These are phyloP conservation scores for Anoplopoma fimbria DNA, from an alignment of 2,113 vertebrate genomes.

Conservation along the genomic window DNA sequence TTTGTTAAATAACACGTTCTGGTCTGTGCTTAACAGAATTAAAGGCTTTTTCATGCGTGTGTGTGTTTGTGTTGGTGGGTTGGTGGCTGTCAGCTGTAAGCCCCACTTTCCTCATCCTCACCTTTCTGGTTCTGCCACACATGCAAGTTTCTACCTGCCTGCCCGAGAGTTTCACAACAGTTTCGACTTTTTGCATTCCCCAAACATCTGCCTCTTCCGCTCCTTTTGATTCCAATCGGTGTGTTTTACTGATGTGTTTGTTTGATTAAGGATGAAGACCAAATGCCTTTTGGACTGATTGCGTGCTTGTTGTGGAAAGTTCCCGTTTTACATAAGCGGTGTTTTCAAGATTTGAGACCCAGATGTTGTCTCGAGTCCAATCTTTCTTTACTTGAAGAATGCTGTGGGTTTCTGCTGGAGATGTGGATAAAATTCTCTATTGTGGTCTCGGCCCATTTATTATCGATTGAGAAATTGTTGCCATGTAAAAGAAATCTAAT, in stretches of 20 bases:
- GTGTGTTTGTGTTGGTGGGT: not conserved
- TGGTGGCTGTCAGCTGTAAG: slow-evolving; percentile 34
- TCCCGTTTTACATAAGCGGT: not conserved
- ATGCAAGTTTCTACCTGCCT: slow-evolving; percentile 79
- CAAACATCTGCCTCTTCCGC: slow-evolving; percentile 50
- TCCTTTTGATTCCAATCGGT: not conserved
- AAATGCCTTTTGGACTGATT: not conserved
- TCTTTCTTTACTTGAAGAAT: not conserved
- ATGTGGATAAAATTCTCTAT: not conserved
- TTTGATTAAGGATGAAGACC: not conserved
- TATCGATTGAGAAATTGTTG: not conserved
- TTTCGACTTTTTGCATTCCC: slow-evolving; percentile 78
- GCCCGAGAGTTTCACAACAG: slow-evolving; percentile 73
- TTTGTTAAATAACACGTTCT: not conserved
- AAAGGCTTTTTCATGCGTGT: too few relatives aligned
- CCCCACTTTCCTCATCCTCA: slow-evolving; percentile 53
- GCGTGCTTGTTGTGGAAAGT: not conserved
- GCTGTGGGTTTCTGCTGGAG: not conserved
- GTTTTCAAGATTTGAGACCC: not conserved
- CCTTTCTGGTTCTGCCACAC: slow-evolving; percentile 82
- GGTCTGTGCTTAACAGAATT: not conserved
- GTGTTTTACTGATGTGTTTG: not conserved
- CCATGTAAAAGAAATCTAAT: not conserved
- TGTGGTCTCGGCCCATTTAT: not conserved
- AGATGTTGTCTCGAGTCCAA: not conserved